These are phyloP conservation scores for Hyppa rectilinea DNA, from an alignment of 2,888 invertebrate genomes.

Conservation along the genomic window DNA sequence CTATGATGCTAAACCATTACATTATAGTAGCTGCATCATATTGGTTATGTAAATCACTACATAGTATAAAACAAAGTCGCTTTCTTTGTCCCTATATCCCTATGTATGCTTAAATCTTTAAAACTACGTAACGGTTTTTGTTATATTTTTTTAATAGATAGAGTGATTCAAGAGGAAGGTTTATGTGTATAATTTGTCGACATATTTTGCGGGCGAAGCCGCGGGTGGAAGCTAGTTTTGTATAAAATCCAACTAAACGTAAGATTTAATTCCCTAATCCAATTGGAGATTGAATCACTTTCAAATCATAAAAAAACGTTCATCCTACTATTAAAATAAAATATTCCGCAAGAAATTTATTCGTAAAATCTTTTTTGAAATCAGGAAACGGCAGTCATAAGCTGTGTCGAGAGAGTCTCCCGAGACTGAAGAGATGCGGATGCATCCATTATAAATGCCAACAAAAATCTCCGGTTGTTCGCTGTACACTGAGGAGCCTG, in stretches of 20 bases:
- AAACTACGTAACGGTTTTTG: no score
- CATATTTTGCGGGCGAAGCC: no score
- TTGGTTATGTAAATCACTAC: background rate
- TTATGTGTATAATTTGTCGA: no score
- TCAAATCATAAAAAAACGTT: background rate
- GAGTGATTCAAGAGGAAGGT: no score
- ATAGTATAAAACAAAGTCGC: no score
- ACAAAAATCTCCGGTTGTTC: conserved; percentile 14
- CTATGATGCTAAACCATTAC: background rate
- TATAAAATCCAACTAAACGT: background rate
- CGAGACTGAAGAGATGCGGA: background rate
- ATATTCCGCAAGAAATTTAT: background rate
- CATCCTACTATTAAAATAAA: background rate
- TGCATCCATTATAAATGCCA: background rate
- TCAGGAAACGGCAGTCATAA: conserved; percentile 4
- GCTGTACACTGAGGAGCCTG: conserved; percentile 29
- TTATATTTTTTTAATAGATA: no score
- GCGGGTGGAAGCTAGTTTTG: no score
- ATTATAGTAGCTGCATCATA: background rate
- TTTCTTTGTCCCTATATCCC: no score
- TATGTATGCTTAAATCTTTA: no score
- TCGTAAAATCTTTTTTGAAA: background rate
- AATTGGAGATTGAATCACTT: background rate
- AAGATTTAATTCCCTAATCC: background rate
- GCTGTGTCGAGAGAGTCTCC: background rate